Conservation (phyloP, 2,113 vertebrate species). For the Neogobius melanostomus region DNA sequence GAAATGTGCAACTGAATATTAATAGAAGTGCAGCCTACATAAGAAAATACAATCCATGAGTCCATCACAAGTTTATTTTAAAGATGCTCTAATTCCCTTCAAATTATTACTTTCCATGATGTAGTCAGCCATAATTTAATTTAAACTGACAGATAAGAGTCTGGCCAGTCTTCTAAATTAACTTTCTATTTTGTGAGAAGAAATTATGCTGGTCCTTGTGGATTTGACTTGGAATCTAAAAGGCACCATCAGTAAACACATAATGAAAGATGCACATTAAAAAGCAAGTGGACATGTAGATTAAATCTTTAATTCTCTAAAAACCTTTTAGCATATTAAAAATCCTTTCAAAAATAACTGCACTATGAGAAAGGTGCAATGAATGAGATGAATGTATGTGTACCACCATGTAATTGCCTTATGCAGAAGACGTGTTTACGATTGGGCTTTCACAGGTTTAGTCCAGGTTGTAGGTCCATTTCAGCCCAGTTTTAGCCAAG, state of each 20-base stretch:
- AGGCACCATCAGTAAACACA: background rate
- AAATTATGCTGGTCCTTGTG: background rate
- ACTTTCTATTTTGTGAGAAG: background rate
- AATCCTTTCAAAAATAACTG: too few species aligned
- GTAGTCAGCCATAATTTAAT: background rate
- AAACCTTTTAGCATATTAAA: too few species aligned
- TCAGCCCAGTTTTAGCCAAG: too few species aligned
- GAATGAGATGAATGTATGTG: too few species aligned
- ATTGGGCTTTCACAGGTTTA: too few species aligned
- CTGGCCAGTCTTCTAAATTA: background rate
- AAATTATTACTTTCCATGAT: background rate
- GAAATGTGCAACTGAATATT: conserved; percentile 29
- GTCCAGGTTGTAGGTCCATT: too few species aligned
- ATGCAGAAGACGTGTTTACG: too few species aligned
- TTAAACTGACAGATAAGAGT: background rate
- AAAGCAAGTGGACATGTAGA: too few species aligned
- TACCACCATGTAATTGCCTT: too few species aligned
- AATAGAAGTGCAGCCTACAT: background rate
- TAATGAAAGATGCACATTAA: background rate
- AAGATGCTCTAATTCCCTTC: background rate
- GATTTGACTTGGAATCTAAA: background rate
- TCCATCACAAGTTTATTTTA: background rate
- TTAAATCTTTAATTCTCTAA: too few species aligned
- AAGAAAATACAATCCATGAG: background rate
- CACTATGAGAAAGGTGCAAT: too few species aligned